These are phyloP conservation scores for Mustela lutreola DNA, from an alignment of 2,113 vertebrate species.

Conservation along the genomic window DNA sequence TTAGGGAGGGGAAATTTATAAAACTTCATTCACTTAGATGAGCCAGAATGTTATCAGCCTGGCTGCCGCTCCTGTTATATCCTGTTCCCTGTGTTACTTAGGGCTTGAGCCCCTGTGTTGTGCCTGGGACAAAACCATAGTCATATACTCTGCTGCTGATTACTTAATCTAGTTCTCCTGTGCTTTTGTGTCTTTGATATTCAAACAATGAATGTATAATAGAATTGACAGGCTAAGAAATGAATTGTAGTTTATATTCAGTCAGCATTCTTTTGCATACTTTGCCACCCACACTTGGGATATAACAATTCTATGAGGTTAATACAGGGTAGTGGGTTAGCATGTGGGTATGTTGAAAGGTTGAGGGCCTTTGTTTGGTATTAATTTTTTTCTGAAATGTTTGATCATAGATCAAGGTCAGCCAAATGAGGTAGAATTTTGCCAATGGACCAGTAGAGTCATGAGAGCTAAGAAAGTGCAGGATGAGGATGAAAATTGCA, in stretches of 20 bases:
- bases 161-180: not conserved
- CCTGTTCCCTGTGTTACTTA: not conserved
- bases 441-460: not conserved
- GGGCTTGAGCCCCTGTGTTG: not conserved
- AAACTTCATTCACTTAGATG: not conserved
- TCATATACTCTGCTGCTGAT: not conserved
- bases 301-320: not conserved
- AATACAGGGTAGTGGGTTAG: not conserved
- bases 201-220: not conserved
- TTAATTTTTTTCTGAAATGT: slow-evolving; percentile 44
- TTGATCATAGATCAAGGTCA: not conserved
- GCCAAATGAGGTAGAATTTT: not conserved
- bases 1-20: not conserved
- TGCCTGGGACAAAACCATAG: not conserved
- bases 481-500: not conserved
- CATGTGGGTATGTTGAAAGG: not conserved
- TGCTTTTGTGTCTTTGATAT: not conserved
- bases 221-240: not conserved
- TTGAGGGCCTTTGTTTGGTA: not conserved
- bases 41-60: not conserved
- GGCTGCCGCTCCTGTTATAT: not conserved
- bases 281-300: not conserved
- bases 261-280: not conserved
- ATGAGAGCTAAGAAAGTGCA: not conserved
- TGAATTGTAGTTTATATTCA: not conserved